phyloP scores from a whole-genome alignment of 2,888 invertebrate genomes.

The Scaptomyza cyrtandrae region DNA sequence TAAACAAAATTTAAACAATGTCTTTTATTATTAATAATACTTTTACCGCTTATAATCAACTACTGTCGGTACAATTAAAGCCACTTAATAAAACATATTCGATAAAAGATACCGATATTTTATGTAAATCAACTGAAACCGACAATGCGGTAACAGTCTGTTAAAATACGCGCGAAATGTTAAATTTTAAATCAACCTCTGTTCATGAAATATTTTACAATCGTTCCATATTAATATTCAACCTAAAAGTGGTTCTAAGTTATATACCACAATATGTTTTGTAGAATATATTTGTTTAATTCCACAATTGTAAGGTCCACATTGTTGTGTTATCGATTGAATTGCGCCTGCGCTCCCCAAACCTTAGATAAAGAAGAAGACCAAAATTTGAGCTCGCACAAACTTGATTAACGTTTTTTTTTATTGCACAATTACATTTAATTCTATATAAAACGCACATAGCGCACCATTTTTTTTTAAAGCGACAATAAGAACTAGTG shows the following conservation, averaged over 20 bases:
- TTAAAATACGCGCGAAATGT: conserved; percentile 13
- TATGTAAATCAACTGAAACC: background rate
- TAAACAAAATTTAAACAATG: background rate
- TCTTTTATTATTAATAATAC: background rate
- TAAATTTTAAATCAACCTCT: background rate
- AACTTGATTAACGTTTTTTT: conserved; percentile 72
- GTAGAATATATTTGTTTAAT: background rate
- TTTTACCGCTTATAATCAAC: background rate
- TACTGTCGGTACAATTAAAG: conserved; percentile 10
- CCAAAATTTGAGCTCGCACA: conserved; percentile 45
- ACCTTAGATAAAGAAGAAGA: conserved; percentile 32
- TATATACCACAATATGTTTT: no score
- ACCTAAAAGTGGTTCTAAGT: background rate
- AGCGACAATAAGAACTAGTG: conserved; percentile 52
- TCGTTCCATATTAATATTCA: background rate
- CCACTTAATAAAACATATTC: conserved; percentile 4
- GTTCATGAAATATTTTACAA: background rate
- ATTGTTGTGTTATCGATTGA: conserved; percentile 20
- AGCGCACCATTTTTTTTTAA: conserved; percentile 42
- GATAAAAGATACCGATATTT: conserved; percentile 16
- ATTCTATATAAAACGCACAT: conserved; percentile 52
- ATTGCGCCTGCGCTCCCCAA: conserved; percentile 42
- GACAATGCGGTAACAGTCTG: conserved; percentile 14
- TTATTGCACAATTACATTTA: conserved; percentile 61
- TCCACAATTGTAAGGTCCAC: background rate